Evolutionary conservation across 2,113 vertebrate species (phyloP).

Genomic region (Gorsachius goisagi): DNA sequence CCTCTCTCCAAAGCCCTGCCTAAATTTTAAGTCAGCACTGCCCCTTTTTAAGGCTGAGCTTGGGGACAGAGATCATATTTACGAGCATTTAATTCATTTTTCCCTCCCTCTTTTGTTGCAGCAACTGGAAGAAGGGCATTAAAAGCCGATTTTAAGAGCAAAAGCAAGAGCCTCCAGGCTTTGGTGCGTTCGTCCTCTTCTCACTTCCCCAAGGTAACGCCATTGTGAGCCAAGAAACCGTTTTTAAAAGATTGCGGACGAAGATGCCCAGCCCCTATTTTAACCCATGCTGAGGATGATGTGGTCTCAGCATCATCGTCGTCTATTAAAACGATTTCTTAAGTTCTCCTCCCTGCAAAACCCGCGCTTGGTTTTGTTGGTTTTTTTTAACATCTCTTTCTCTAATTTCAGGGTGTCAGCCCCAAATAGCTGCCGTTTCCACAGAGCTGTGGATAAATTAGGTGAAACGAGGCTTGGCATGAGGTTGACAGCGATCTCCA

Average conservation of each 20-base stretch:
- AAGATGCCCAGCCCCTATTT: not conserved
- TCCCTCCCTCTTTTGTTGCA: not conserved
- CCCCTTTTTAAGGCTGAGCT: not conserved
- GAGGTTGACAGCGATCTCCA: not conserved
- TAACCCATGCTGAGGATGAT: not conserved
- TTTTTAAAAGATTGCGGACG: not conserved
- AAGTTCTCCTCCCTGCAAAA: not conserved
- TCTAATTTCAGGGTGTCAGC: not conserved
- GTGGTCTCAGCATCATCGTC: not conserved
- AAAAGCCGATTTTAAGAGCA: not conserved
- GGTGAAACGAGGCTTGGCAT: not conserved
- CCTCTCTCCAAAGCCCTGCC: not conserved
- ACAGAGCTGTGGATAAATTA: not conserved
- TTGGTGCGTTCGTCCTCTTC: not conserved
- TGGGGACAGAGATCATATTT: fast-evolving
- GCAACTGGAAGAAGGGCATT: not conserved
- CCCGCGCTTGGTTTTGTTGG: too few relatives aligned
- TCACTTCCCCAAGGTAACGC: not conserved
- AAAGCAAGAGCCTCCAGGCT: not conserved
- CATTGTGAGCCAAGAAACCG: not conserved
- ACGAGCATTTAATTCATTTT: fast-evolving
- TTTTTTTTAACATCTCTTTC: not conserved
- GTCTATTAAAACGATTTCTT: not conserved
- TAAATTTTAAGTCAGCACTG: not conserved
- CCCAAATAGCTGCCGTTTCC: not conserved